These are phyloP conservation scores for Lucilia sericata DNA, from an alignment of 1,140 invertebrate species.

Conservation along the genomic window DNA sequence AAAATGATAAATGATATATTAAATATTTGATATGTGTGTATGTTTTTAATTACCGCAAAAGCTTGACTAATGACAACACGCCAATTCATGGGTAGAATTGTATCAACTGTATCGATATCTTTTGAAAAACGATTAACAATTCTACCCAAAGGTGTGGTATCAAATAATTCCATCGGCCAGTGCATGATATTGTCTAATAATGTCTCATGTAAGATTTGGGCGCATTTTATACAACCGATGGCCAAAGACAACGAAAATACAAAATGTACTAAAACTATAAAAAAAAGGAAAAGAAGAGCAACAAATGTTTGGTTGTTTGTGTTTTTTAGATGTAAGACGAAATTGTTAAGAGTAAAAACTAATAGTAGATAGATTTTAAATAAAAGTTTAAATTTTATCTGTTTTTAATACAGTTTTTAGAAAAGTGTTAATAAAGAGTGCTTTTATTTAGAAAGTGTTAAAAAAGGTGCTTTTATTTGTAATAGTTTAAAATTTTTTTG, in stretches of 20 bases:
- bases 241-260: slow-evolving; percentile 63
- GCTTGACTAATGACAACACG: slow-evolving; percentile 64
- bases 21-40: background rate
- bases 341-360: background rate
- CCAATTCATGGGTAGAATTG: slow-evolving; percentile 67
- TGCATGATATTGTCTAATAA: slow-evolving; percentile 75
- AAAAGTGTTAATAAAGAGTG: background rate
- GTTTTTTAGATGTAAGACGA: background rate
- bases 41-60: slow-evolving; percentile 58
- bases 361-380: too few relatives aligned
- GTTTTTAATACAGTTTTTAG: background rate
- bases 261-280: slow-evolving; percentile 65
- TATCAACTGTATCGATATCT: slow-evolving; percentile 79
- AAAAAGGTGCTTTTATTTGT: background rate
- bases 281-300: background rate
- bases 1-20: background rate
- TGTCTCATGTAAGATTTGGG: slow-evolving; percentile 71
- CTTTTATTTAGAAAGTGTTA: background rate
- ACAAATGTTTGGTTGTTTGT: background rate
- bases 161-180: slow-evolving; percentile 81
- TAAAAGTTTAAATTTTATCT: background rate
- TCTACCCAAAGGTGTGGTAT: slow-evolving; percentile 81
- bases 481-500: background rate
- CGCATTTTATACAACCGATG: slow-evolving; percentile 63
- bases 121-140: slow-evolving; percentile 82